Evolutionary conservation across 1,140 invertebrate species (phyloP).

Genomic region (Drosophila prosaltans): DNA sequence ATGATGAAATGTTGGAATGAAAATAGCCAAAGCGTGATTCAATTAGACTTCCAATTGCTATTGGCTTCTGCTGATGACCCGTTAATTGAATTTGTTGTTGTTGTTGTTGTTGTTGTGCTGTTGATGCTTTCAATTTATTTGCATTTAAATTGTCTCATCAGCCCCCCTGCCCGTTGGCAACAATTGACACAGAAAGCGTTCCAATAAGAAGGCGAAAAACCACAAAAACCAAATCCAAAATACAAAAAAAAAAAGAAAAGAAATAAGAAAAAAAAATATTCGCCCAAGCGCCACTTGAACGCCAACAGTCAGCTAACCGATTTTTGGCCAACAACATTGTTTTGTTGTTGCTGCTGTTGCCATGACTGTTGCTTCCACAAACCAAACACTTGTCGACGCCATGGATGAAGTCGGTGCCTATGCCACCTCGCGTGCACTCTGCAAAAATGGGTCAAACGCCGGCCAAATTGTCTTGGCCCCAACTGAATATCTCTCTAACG

Average conservation of each 20-base stretch:
- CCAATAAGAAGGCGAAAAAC: slow-evolving; percentile 1
- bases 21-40: slow-evolving; percentile 73
- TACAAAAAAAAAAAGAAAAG: slow-evolving; percentile 25
- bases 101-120: slow-evolving; percentile 28
- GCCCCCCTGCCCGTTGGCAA: slow-evolving; percentile 45
- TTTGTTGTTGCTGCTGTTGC: slow-evolving; percentile 7
- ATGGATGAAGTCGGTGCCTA: slow-evolving; percentile 47
- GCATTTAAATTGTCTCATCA: slow-evolving; percentile 77
- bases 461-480: slow-evolving; percentile 21
- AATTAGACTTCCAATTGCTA: slow-evolving; percentile 66
- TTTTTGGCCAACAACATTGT: slow-evolving; percentile 32
- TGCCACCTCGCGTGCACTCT: slow-evolving; percentile 67
- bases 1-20: slow-evolving; percentile 60
- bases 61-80: slow-evolving; percentile 41
- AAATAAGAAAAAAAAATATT: slow-evolving; percentile 50
- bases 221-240: neutral
- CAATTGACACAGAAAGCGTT: slow-evolving; percentile 76
- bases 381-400: slow-evolving; percentile 72
- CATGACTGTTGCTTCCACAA: slow-evolving; percentile 31
- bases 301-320: slow-evolving; percentile 39
- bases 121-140: slow-evolving; percentile 53
- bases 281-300: slow-evolving; percentile 77
- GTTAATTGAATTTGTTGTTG: slow-evolving; percentile 68
- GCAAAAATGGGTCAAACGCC: slow-evolving; percentile 60
- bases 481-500: slow-evolving; percentile 41